These are phyloP conservation scores for Rhabditophanes sp. DNA, from an alignment of 2,888 invertebrate species.

Conservation along the genomic window DNA sequence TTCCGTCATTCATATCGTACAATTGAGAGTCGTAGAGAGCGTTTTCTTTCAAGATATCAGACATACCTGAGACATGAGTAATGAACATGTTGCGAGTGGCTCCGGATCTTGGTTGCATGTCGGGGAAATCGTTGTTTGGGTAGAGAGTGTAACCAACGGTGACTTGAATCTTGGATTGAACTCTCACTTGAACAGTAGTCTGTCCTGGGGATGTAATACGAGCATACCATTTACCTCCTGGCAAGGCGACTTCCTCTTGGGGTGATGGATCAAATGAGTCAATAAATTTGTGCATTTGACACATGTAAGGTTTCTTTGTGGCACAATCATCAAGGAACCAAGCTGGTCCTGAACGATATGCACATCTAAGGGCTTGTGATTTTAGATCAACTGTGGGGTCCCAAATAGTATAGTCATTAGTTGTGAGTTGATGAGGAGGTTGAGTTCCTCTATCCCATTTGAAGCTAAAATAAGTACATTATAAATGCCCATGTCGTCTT, in stretches of 20 bases:
- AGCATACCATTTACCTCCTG: constrained; percentile 23
- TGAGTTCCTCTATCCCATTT: too few relatives aligned
- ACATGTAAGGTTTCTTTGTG: constrained; percentile 14
- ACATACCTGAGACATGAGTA: constrained; percentile 13
- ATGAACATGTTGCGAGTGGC: constrained; percentile 13
- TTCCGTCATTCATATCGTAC: constrained; percentile 4
- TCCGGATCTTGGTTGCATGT: not conserved
- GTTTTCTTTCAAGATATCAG: constrained; percentile 1
- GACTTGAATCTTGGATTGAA: constrained; percentile 23
- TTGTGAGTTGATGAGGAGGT: too few relatives aligned
- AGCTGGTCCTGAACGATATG: too few relatives aligned
- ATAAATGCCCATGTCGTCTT: too few relatives aligned
- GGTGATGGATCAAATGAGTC: constrained; percentile 11
- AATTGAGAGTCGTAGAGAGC: constrained; percentile 6
- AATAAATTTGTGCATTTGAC: constrained; percentile 25
- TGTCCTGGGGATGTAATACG: constrained; percentile 9
- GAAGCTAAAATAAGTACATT: too few relatives aligned
- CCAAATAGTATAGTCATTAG: too few relatives aligned
- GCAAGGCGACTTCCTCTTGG: constrained; percentile 17
- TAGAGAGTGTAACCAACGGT: constrained; percentile 17
- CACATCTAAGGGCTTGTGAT: too few relatives aligned
- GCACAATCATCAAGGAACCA: constrained; percentile 15
- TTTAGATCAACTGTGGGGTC: constrained; percentile 4
- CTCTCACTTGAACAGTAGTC: constrained; percentile 11
- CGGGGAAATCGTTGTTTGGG: constrained; percentile 5